A percentile compares a stretch with the other conserved stretches of the same genome.
Evolutionary conservation across 2,797 vertebrate species (phyloP).

Genomic region (Pipistrellus kuhlii): DNA sequence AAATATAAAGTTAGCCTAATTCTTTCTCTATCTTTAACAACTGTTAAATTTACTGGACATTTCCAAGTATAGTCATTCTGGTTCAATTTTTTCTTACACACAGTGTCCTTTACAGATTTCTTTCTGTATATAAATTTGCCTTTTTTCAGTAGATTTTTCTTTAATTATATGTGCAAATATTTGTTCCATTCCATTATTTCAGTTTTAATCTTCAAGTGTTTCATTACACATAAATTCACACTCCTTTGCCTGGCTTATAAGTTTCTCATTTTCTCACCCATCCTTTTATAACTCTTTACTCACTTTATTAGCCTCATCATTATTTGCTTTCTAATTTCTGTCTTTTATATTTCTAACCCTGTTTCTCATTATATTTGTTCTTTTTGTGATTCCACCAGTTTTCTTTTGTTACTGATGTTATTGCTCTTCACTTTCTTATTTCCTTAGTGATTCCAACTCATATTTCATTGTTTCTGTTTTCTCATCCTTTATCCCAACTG

Average conservation of each 20-base stretch:
- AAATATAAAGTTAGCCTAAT: not conserved
- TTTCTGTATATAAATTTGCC: not conserved
- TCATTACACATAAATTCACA: not conserved
- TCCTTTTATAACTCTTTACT: not conserved
- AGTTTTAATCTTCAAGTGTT: not conserved
- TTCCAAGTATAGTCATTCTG: not conserved
- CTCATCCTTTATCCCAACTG: not conserved
- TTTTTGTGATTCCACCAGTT: not conserved
- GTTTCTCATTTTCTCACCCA: not conserved
- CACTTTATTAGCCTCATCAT: not conserved
- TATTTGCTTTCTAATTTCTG: conserved; percentile 30
- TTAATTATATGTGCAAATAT: not conserved
- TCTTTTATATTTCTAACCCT: not conserved
- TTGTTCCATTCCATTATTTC: not conserved
- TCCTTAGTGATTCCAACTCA: not conserved
- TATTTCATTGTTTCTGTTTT: not conserved
- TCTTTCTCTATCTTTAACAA: conserved; percentile 21
- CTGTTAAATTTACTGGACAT: not conserved
- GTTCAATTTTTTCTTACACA: not conserved
- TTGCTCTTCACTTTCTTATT: not conserved
- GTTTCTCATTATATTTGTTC: not conserved
- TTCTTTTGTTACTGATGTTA: not conserved
- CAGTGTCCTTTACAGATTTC: not conserved
- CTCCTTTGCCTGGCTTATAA: not conserved
- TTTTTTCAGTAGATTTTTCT: not conserved